These are phyloP conservation scores for Carcharodon carcharias DNA, from an alignment of 2,797 vertebrate species.

Conservation along the genomic window DNA sequence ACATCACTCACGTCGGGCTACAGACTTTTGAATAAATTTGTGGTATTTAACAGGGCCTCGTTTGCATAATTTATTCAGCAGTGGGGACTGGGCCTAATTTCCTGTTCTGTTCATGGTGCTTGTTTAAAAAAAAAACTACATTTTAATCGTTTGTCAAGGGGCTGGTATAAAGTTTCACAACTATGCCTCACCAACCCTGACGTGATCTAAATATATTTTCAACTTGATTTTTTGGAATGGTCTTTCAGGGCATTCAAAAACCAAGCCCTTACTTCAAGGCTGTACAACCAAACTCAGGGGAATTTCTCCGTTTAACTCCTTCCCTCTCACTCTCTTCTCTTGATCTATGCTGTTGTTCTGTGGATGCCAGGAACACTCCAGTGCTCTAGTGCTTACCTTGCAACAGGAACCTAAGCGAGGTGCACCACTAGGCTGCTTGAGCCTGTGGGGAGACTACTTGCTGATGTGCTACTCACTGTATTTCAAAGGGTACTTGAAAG, in stretches of 20 bases:
- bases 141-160: constrained; percentile 10
- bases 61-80: constrained; percentile 32
- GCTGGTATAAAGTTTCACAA: neutral
- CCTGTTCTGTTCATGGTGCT: constrained; percentile 2
- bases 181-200: constrained; percentile 8
- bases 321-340: neutral
- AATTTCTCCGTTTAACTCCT: neutral
- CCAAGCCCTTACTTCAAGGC: neutral
- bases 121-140: neutral
- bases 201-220: constrained; percentile 14
- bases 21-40: constrained; percentile 32
- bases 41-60: neutral
- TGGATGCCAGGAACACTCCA: neutral
- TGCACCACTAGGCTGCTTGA: neutral
- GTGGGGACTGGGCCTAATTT: constrained; percentile 19
- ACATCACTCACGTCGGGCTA: neutral
- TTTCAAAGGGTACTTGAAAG: neutral
- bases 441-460: too few species aligned
- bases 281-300: neutral
- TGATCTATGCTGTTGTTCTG: neutral
- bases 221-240: neutral
- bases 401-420: neutral
- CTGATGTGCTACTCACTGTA: neutral
- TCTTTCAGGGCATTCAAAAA: neutral
- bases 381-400: neutral